Evolutionary conservation across 2,888 invertebrate species (phyloP), one percentile per base, ranked within the genome.

Genomic region (Nebria salina): DNA sequence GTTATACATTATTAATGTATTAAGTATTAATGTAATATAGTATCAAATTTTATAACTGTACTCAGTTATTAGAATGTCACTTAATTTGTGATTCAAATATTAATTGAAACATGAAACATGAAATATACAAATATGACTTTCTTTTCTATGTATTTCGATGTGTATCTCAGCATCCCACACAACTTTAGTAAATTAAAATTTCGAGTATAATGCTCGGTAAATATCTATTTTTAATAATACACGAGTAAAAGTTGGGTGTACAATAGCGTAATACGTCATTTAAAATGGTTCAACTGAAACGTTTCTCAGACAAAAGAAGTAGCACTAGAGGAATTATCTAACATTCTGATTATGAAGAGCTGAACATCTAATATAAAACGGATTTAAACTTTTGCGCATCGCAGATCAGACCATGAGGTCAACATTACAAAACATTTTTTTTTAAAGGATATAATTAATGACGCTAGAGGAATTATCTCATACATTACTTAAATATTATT

Each of bases 181-280:
- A 25, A 11, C 8, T 25, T 70, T 34, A 34, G 70, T 25, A 15
- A 70, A 70, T 13, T 26, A 25, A 34, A 25, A 70, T 26, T 54
- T 54, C 13, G 54, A 54, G 54, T 54, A 54, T 54, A 54, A 54
- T 54, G 13, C 54, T 54, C 54, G 54, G 54, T 54, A 11, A 54
- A 54, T 54, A 54, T 54, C 13, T 54, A 54, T 25, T 70, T 70
- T 25, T 70, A 70, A 70, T 70, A 70, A 13, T 70, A 25, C 13
- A 11, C 20, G 25, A 70, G 70, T 70, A 70, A 70, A 70, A 70
- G 70, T 70, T 70, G 70, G 70, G 70, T 25, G 70, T 70, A 70
- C 34, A 70, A 70, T 70, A 54, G 54, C 54, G 54, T 54, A 54
- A 54, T 54, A 54, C 54, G 54, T 54, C 54, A 54, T 54, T 54